Percentiles rank a stretch among this genome's conserved stretches.
phyloP scores from a whole-genome alignment of 2,888 invertebrate species.

The Colletes collaris region DNA sequence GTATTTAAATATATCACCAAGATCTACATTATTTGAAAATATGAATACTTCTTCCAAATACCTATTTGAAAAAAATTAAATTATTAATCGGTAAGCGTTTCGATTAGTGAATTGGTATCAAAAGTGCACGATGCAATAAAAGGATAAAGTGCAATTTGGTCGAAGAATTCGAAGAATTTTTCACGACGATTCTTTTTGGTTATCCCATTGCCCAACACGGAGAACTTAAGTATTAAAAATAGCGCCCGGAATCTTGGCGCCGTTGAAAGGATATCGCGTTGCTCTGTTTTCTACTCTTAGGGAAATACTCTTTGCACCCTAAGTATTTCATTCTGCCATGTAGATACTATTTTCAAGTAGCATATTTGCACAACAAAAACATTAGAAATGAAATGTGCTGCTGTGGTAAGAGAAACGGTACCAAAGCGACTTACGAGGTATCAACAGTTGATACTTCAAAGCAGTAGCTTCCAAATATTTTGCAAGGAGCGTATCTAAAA shows the following conservation, averaged over 20 bases:
- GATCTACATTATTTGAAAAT: too few relatives aligned
- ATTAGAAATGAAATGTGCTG: not conserved
- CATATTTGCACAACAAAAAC: not conserved
- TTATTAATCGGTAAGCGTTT: too few relatives aligned
- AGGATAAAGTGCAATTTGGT: not conserved
- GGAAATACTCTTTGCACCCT: not conserved
- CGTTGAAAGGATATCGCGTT: constrained; percentile 23
- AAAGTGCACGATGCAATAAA: not conserved
- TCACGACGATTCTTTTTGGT: constrained; percentile 27
- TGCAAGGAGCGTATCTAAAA: too few relatives aligned
- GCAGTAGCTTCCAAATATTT: too few relatives aligned
- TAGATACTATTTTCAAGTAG: not conserved
- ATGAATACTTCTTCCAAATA: too few relatives aligned
- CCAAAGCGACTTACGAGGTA: not conserved
- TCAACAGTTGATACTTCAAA: too few relatives aligned
- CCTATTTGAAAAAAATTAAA: too few relatives aligned
- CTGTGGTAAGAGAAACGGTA: not conserved
- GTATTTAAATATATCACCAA: too few relatives aligned
- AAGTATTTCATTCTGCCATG: not conserved
- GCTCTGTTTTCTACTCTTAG: constrained; percentile 27
- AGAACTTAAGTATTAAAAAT: constrained; percentile 41
- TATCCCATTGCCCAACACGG: constrained; percentile 24
- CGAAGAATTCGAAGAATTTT: constrained; percentile 35
- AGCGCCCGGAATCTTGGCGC: constrained; percentile 54
- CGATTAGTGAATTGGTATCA: not conserved